Evolutionary conservation across 2,797 vertebrate genomes (phyloP).

Genomic region (Mionectes olivaceus): DNA sequence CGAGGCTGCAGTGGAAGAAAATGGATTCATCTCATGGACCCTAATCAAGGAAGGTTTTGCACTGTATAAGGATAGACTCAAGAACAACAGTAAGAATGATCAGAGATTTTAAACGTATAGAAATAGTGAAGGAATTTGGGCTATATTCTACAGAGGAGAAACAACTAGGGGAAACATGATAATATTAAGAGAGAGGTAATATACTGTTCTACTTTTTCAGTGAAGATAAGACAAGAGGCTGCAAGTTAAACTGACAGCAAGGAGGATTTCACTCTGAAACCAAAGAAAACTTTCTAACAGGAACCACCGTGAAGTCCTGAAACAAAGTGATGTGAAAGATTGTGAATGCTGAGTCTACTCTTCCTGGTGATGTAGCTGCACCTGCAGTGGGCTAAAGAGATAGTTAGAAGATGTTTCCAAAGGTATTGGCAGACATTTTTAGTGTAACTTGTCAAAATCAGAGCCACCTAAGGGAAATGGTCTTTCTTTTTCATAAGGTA

Average conservation of each 20-base stretch:
- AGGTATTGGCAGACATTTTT: neutral
- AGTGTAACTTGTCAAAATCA: neutral
- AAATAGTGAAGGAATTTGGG: neutral
- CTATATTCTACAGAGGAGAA: neutral
- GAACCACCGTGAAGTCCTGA: neutral
- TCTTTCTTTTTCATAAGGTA: neutral
- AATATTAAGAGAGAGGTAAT: neutral
- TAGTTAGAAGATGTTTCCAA: neutral
- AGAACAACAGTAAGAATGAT: neutral
- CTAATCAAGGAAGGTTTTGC: neutral
- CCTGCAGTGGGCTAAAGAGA: neutral
- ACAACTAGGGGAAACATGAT: neutral
- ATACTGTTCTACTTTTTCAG: neutral
- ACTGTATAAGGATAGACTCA: neutral
- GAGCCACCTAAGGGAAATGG: neutral
- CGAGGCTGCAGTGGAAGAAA: neutral
- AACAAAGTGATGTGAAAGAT: neutral
- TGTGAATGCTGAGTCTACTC: neutral
- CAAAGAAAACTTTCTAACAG: neutral
- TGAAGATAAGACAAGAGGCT: neutral
- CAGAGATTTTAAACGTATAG: neutral
- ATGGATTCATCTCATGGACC: rapidly evolving
- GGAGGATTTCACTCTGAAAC: neutral
- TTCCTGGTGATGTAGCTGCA: neutral
- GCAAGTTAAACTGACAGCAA: neutral